Percentiles rank a stretch among this genome's conserved stretches.
Evolutionary conservation across 2,888 invertebrate genomes (phyloP).

Genomic region (Lasius platythorax): DNA sequence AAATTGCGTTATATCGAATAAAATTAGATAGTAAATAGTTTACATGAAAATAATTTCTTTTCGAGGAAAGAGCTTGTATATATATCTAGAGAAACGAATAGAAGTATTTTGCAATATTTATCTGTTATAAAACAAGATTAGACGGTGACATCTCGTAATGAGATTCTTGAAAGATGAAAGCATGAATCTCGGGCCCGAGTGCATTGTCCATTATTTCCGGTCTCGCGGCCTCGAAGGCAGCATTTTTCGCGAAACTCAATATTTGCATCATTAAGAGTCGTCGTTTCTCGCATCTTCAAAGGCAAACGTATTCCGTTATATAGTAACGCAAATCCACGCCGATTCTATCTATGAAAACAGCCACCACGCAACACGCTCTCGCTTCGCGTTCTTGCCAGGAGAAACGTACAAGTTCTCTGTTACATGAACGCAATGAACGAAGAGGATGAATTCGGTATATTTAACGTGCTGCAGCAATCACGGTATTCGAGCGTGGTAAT

Average conservation of each 20-base stretch:
- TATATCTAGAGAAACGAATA: neutral
- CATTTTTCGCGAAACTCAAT: conserved; percentile 36
- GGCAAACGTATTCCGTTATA: conserved; percentile 52
- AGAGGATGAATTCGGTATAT: conserved; percentile 1
- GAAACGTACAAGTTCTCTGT: conserved; percentile 11
- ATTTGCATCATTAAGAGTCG: conserved; percentile 34
- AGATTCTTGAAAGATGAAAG: conserved; percentile 15
- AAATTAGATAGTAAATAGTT: conserved; percentile 14
- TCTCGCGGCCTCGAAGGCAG: conserved; percentile 14
- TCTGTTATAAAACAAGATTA: neutral
- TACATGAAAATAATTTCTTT: neutral
- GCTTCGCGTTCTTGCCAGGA: conserved; percentile 14
- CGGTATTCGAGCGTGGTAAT: neutral
- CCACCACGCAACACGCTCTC: conserved; percentile 38
- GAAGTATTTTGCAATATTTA: neutral
- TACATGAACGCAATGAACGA: conserved; percentile 10
- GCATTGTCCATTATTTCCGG: conserved; percentile 24
- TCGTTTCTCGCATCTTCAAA: conserved; percentile 39
- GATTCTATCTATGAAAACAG: conserved; percentile 57
- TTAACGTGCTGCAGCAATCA: conserved; percentile 2
- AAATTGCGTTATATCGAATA: conserved; percentile 9
- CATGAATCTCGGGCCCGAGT: conserved; percentile 1
- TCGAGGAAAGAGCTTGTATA: neutral
- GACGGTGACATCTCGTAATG: neutral
- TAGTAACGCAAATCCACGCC: conserved; percentile 60